phyloP scores from a whole-genome alignment of 2,113 vertebrate genomes.

The Butorides virescens region DNA sequence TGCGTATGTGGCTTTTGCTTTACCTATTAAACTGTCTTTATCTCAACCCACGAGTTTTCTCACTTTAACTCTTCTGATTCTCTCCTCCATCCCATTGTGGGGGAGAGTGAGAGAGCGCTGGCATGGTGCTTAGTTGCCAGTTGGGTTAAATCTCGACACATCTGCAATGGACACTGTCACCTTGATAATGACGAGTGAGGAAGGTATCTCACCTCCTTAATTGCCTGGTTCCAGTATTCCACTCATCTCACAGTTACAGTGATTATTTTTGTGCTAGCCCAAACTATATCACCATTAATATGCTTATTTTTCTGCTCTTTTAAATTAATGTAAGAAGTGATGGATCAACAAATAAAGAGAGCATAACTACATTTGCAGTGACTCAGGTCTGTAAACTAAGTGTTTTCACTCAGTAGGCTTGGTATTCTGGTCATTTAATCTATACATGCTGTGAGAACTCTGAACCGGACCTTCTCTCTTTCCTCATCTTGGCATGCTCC shows the following conservation, averaged over 20 bases:
- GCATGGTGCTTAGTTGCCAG: no score
- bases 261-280: neutral
- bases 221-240: neutral
- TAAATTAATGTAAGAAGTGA: neutral
- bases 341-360: neutral
- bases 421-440: neutral
- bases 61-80: no score
- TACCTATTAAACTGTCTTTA: no score
- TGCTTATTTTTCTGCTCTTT: neutral
- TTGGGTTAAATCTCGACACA: no score
- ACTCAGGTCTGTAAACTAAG: neutral
- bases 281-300: neutral
- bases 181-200: neutral
- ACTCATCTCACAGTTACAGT: neutral
- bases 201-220: neutral
- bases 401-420: neutral
- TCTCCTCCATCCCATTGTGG: no score
- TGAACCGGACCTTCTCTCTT: neutral
- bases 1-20: no score
- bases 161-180: neutral
- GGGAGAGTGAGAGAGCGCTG: no score
- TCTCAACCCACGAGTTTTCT: no score
- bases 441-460: fast-evolving
- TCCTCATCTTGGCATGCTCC: neutral
- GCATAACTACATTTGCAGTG: neutral